phyloP scores from a whole-genome alignment of 2,113 vertebrate genomes.

The Indri indri region DNA sequence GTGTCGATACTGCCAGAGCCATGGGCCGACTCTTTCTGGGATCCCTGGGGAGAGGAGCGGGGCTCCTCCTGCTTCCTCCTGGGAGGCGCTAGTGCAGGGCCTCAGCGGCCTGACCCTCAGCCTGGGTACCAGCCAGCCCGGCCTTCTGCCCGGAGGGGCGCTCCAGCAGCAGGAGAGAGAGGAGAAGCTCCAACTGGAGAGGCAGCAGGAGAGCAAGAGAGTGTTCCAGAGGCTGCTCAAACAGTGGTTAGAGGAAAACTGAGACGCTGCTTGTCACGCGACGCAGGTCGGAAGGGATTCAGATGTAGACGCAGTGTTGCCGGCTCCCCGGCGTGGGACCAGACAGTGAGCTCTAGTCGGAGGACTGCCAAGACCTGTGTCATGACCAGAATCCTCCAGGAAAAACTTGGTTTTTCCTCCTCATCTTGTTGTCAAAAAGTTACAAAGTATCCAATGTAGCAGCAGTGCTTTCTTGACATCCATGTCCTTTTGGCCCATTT shows the following conservation, averaged over 20 bases:
- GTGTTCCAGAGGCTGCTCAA: conserved; percentile 52
- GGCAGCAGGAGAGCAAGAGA: conserved; percentile 28
- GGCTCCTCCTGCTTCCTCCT: background rate
- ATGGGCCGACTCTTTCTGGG: background rate
- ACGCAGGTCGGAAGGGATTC: background rate
- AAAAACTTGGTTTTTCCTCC: too few species aligned
- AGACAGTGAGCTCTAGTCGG: background rate
- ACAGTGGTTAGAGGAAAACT: background rate
- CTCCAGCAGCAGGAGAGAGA: background rate
- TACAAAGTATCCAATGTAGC: too few species aligned
- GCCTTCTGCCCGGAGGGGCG: background rate
- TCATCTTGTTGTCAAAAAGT: too few species aligned
- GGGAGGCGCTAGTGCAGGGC: conserved; percentile 48
- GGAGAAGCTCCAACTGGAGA: conserved; percentile 16
- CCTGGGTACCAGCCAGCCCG: background rate
- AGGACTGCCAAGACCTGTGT: background rate
- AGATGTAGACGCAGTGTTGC: background rate
- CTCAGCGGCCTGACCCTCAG: conserved; percentile 54
- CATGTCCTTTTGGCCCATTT: too few species aligned
- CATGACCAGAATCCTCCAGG: too few species aligned
- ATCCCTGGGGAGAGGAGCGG: background rate
- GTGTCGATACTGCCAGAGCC: conserved; percentile 12
- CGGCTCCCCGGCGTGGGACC: background rate
- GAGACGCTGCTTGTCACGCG: background rate
- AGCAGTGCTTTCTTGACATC: too few species aligned